These are phyloP conservation scores for Ammodytes marinus DNA, from an alignment of 2,113 vertebrate genomes.

Conservation along the genomic window DNA sequence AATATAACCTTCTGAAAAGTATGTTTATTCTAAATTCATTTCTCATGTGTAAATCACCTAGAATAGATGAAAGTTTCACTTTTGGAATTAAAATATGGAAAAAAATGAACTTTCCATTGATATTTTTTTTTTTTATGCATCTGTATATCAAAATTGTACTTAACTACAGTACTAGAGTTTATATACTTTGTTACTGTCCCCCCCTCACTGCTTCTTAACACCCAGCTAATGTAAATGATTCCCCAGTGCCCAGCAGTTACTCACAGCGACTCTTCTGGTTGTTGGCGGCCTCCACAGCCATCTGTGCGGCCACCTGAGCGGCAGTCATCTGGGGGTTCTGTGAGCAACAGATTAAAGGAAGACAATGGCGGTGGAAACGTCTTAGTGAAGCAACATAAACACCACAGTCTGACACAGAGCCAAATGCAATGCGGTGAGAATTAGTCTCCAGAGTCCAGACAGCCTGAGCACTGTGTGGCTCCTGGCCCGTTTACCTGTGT, in stretches of 20 bases:
- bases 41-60: too few species aligned
- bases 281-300: conserved; percentile 89
- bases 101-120: too few species aligned
- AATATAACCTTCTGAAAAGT: too few species aligned
- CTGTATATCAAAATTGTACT: too few species aligned
- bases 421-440: conserved; percentile 47
- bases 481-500: background rate
- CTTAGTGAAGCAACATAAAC: conserved; percentile 47
- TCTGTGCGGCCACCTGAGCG: conserved; percentile 90
- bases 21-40: too few species aligned
- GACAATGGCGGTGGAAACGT: conserved; percentile 52
- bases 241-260: conserved; percentile 60
- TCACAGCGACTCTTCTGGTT: conserved; percentile 91
- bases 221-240: conserved; percentile 25
- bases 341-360: conserved; percentile 58
- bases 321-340: conserved; percentile 76
- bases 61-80: too few species aligned
- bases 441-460: conserved; percentile 44
- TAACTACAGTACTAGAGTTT: too few species aligned
- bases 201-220: too few species aligned
- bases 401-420: conserved; percentile 36
- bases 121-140: too few species aligned
- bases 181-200: too few species aligned
- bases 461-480: conserved; percentile 23
- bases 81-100: too few species aligned